A percentile compares a stretch with the other conserved stretches of the same genome.
Evolutionary conservation across 2,113 vertebrate genomes (phyloP).

Genomic region (Nannospalax galili): DNA sequence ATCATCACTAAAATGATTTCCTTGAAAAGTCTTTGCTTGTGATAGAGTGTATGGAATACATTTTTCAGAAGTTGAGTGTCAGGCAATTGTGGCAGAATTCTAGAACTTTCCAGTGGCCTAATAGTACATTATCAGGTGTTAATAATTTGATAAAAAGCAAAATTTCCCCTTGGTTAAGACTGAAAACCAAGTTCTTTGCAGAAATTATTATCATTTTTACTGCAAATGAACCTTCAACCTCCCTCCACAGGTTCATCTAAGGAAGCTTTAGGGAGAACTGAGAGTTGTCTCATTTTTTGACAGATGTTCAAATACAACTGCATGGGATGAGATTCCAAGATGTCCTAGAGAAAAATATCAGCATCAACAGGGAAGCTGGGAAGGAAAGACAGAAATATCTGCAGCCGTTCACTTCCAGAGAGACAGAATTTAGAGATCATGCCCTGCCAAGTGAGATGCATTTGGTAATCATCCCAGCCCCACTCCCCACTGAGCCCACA

Average conservation of each 20-base stretch:
- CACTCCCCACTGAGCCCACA: neutral
- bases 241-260: neutral
- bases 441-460: neutral
- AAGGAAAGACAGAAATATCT: neutral
- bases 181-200: neutral
- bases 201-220: conserved; percentile 17
- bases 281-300: neutral
- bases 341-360: neutral
- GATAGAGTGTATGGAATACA: neutral
- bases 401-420: neutral
- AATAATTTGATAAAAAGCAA: neutral
- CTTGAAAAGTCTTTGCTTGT: conserved; percentile 16
- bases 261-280: neutral
- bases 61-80: conserved; percentile 4
- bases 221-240: neutral
- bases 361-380: neutral
- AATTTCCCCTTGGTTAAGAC: neutral
- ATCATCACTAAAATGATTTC: neutral
- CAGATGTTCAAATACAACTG: neutral
- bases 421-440: neutral
- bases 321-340: neutral
- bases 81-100: neutral
- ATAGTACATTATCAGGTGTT: neutral
- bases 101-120: conserved; percentile 1
- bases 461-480: neutral